Evolutionary conservation across 1,140 invertebrate genomes (phyloP).

Genomic region (Bombus waltoni): DNA sequence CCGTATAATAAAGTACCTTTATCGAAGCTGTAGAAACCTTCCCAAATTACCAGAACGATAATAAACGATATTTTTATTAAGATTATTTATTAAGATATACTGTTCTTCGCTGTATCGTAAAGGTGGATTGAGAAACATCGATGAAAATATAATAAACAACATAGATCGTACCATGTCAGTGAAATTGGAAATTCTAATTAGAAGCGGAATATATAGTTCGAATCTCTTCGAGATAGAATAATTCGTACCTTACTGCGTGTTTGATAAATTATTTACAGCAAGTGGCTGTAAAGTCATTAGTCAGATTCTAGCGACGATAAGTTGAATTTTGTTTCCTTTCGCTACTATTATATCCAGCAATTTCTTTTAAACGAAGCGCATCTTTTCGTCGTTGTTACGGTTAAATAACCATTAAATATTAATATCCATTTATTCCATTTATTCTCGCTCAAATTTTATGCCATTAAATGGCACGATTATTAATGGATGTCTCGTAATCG

Average conservation of each 20-base stretch:
- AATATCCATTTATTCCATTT: background rate
- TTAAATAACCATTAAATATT: background rate
- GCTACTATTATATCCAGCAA: too few relatives aligned
- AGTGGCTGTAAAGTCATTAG: background rate
- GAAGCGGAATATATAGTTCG: background rate
- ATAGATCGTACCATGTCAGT: background rate
- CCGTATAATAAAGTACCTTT: background rate
- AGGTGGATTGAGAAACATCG: background rate
- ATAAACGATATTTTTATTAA: too few relatives aligned
- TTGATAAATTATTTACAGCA: background rate
- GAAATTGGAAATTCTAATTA: background rate
- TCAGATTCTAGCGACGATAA: background rate
- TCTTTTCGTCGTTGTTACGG: too few relatives aligned
- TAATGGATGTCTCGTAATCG: too few relatives aligned
- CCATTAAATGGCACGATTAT: background rate
- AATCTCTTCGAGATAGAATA: background rate
- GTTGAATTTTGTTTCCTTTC: too few relatives aligned
- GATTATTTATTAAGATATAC: background rate
- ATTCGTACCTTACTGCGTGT: background rate
- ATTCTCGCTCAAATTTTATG: background rate
- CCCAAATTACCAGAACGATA: background rate
- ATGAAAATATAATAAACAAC: background rate
- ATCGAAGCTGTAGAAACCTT: background rate
- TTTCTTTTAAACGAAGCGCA: too few relatives aligned
- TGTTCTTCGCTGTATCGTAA: background rate